Evolutionary conservation across 2,797 vertebrate species (phyloP).

Genomic region (Siniperca undulata): DNA sequence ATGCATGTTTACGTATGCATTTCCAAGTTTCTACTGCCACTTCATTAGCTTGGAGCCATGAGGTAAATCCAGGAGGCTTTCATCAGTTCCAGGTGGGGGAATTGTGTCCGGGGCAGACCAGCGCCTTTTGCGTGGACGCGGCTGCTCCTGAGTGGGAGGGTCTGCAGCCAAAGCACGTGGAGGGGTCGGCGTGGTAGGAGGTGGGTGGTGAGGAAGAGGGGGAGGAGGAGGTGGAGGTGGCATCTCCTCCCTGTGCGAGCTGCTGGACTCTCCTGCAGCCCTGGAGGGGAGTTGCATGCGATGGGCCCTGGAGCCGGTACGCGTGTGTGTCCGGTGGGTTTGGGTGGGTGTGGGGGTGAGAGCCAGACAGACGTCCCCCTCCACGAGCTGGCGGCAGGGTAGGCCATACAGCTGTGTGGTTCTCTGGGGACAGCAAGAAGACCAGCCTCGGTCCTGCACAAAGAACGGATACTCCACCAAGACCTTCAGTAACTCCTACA

Average conservation of each 20-base stretch:
- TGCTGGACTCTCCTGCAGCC: slow-evolving; percentile 62
- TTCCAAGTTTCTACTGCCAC: slow-evolving; percentile 83
- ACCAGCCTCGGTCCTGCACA: slow-evolving; percentile 87
- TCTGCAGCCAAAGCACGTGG: slow-evolving; percentile 45
- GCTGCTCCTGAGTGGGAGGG: slow-evolving; percentile 62
- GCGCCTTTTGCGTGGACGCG: slow-evolving; percentile 82
- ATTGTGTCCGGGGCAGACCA: slow-evolving; percentile 87
- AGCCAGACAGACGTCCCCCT: slow-evolving; percentile 86
- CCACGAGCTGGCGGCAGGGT: slow-evolving; percentile 84
- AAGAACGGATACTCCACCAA: slow-evolving; percentile 90
- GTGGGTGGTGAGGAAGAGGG: slow-evolving; percentile 70
- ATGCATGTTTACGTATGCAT: slow-evolving; percentile 56
- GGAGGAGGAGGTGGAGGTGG: slow-evolving; percentile 81
- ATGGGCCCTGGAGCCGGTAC: slow-evolving; percentile 66
- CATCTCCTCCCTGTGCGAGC: slow-evolving; percentile 77
- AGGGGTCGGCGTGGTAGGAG: slow-evolving; percentile 43
- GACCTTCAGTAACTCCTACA: slow-evolving; percentile 88
- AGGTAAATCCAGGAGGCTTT: slow-evolving; percentile 86
- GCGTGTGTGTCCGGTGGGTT: slow-evolving; percentile 68
- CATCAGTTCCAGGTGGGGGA: slow-evolving; percentile 66
- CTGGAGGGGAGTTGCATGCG: slow-evolving; percentile 62
- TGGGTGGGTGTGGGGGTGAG: slow-evolving; percentile 81
- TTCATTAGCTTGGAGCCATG: slow-evolving; percentile 85
- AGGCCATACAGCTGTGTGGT: slow-evolving; percentile 86
- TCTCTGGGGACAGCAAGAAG: slow-evolving; percentile 87